Evolutionary conservation across 1,140 invertebrate genomes (phyloP), one percentile per base, ranked within the genome.

Genomic region (Pseudomyrmex cubaensis): DNA sequence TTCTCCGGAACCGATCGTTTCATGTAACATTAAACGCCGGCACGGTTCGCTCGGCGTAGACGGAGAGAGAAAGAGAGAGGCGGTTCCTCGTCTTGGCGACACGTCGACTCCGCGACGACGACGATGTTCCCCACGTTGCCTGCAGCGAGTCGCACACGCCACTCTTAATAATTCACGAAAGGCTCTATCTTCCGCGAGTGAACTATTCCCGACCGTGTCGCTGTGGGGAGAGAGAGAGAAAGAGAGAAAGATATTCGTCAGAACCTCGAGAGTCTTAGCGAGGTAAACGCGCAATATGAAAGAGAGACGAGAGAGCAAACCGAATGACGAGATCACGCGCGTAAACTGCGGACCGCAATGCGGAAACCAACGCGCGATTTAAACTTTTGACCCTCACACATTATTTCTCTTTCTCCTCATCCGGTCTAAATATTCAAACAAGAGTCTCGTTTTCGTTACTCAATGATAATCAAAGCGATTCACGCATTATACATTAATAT

Each of bases 121-220:
- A 52, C 66, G 66, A 44, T 56, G 63, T 52, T 74, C n/a, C 61
- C 61, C 44, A 48, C 70, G 25, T 69, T 82, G 83, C 66, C 84
- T 86, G 59, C 80, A 82, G 52, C 67, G 54, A 87, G 74, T 82
- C 83, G 87, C 92, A 94, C 93, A 94, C 93, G 93, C 92, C 89
- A 93, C 85, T 86, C 90, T 94, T 89, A 94, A 94, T 94, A 94
- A 94, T 94, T 93, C 92, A 94, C 72, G 82, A 80, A 85, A 83
- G 87, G 87, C 91, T 92, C 88, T 91, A 93, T 93, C 93, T 93
- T 92, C 90, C 88, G 88, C 85, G 86, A 35, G 76, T 78, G 50
- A 85, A 80, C 75, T 87, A 82, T 87, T 85, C 62, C 35, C 62
- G 57, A 56, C 77, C 82, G 44, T 82, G 63, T 82, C 69, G 75